Evolutionary conservation across 1,140 invertebrate species (phyloP).

Genomic region (Drosophila lacertosa): DNA sequence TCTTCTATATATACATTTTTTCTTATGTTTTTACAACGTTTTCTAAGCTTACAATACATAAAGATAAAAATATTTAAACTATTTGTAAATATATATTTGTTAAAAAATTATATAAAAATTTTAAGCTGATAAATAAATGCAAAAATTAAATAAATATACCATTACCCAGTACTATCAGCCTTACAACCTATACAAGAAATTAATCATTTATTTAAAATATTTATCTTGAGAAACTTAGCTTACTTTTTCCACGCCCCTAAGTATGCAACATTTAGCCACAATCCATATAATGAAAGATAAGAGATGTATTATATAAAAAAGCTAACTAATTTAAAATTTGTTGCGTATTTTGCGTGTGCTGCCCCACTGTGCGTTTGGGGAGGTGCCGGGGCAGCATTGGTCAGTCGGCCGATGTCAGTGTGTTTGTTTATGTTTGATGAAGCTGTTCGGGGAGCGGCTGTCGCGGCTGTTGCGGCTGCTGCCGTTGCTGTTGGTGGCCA

Average conservation of each 20-base stretch:
- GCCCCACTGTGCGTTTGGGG: conserved; percentile 25
- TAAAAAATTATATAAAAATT: background rate
- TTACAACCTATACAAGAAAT: too few relatives aligned
- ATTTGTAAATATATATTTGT: background rate
- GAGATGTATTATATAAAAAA: background rate
- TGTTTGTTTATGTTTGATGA: conserved; percentile 80
- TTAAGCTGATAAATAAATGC: background rate
- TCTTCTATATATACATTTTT: too few relatives aligned
- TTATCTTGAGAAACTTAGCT: background rate
- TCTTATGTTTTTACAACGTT: too few relatives aligned
- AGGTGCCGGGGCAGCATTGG: conserved; percentile 37
- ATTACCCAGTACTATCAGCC: too few relatives aligned
- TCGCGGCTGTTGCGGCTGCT: conserved; percentile 33
- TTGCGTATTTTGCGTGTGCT: background rate
- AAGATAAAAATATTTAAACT: too few relatives aligned
- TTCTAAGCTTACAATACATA: too few relatives aligned
- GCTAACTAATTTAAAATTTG: background rate
- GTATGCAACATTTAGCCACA: conserved; percentile 31
- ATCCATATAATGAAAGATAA: too few relatives aligned
- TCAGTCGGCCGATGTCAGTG: conserved; percentile 46
- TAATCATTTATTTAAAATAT: too few relatives aligned
- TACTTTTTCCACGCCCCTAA: background rate
- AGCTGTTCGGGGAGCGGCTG: conserved; percentile 61
- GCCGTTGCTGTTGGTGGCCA: conserved; percentile 67
- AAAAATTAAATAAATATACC: too few relatives aligned